Evolutionary conservation across 2,888 invertebrate genomes (phyloP).

Genomic region (Pherbina coryleti): DNA sequence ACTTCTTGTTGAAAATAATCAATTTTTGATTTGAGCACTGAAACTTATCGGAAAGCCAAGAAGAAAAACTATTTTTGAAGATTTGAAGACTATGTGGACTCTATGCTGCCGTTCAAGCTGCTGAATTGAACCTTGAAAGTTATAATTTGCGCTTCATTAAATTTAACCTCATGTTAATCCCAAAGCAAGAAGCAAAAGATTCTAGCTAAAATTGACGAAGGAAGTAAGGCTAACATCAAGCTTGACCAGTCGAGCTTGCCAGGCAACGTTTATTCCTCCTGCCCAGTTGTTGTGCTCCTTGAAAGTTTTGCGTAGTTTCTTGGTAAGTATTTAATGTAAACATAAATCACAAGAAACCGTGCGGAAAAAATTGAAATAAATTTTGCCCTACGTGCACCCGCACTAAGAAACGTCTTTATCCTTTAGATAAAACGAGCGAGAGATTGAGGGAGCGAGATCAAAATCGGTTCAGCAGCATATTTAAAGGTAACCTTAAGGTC

Average conservation of each 20-base stretch:
- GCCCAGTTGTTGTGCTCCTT: neutral
- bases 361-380: slow-evolving; percentile 41
- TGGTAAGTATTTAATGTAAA: slow-evolving; percentile 44
- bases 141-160: slow-evolving; percentile 46
- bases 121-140: slow-evolving; percentile 11
- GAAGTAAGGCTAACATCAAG: neutral
- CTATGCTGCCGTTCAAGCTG: neutral
- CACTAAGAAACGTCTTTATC: neutral
- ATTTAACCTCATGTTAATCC: slow-evolving; percentile 34
- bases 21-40: slow-evolving; percentile 29
- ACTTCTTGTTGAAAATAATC: slow-evolving; percentile 24
- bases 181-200: no score
- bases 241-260: neutral
- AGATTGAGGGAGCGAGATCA: neutral
- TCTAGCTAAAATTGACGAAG: neutral
- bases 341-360: slow-evolving; percentile 48
- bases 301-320: neutral
- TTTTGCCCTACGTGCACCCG: neutral
- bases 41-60: slow-evolving; percentile 17
- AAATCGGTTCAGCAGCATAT: slow-evolving; percentile 23
- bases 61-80: neutral
- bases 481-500: slow-evolving; percentile 22
- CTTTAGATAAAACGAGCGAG: neutral
- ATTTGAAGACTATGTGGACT: neutral
- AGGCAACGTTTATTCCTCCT: neutral